A percentile compares a stretch with the other conserved stretches of the same genome.
These are phyloP conservation scores for Machaerirhynchus nigripectus DNA, from an alignment of 2,113 vertebrate species.

Conservation along the genomic window DNA sequence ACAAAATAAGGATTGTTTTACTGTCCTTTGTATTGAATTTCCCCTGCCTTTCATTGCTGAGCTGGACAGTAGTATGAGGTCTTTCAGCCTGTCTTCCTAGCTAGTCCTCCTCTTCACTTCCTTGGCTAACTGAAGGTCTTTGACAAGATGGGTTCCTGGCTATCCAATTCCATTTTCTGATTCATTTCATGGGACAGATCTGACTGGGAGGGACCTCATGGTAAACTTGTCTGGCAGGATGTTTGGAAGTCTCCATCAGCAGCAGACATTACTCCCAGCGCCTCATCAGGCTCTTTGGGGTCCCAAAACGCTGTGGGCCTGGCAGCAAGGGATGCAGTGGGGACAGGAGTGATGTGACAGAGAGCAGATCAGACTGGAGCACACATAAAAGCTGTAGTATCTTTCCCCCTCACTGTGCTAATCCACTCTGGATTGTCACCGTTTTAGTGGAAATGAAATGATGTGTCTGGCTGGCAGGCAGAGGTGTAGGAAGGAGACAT, in stretches of 20 bases:
- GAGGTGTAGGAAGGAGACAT: neutral
- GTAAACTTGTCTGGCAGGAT: neutral
- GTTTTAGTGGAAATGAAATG: accelerated
- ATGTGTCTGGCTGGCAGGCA: neutral
- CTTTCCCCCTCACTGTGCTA: neutral
- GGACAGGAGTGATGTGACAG: neutral
- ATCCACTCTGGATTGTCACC: neutral
- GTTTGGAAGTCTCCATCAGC: neutral
- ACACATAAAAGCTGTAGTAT: neutral
- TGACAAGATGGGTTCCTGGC: neutral
- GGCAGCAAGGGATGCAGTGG: neutral
- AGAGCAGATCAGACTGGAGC: neutral
- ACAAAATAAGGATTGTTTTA: neutral
- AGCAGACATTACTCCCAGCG: neutral
- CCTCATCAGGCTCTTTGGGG: accelerated
- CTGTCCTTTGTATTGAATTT: neutral
- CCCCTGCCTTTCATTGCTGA: neutral
- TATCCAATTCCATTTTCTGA: neutral
- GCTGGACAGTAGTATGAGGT: neutral
- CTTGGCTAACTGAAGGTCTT: neutral
- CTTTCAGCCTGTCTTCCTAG: neutral
- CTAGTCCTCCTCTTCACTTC: neutral
- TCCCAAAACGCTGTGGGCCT: accelerated
- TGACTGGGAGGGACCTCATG: neutral
- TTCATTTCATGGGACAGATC: neutral